Evolutionary conservation across 2,888 invertebrate genomes (phyloP), one percentile per base, ranked within the genome.

Genomic region (Gibbula magus): DNA sequence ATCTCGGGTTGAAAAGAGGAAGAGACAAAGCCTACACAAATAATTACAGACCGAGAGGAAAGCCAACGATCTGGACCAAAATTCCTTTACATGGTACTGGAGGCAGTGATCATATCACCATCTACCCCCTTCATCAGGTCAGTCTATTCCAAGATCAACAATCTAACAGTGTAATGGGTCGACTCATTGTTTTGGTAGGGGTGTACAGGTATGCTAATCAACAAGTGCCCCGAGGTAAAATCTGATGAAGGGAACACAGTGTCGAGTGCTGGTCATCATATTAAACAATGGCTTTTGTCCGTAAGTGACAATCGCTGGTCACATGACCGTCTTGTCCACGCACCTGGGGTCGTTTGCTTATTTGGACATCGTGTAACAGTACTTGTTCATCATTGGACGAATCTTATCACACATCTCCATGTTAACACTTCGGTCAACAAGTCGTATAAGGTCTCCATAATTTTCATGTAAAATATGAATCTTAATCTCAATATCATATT

Each of bases 221-320:
- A 35, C 35, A 35, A 18, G 20, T 70, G 70, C 70, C 70, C 70
- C 35, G 20, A 39, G 70, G 70, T 70, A 35, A 29, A 70, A 70
- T 70, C 35, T 32, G 70, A 70, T 70, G 18, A 70, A 70, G 70
- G 39, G 70, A 39, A 70, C 20, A 18, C 20, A 18, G 29, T 39
- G 70, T 20, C 4, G 32, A 20, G 35, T 35, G 13, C 70, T 70
- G 70, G 70, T 70, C 70, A 70, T 70, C 70, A 35, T 20, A 39
- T 70, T 70, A 70, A 70, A 70, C 70, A 70, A 70, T 35, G 70
- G 70, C 70, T 70, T 70, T 70, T 70, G 70, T 70, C 70, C 39
- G 35, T 35, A 39, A 35, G 70, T 70, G 70, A 70, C 70, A 70
- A 70, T 35, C 70, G 35, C 70, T 18, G 70, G 70, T 70, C 70